Percentiles rank a stretch among this genome's conserved stretches.
phyloP scores from a whole-genome alignment of 2,113 vertebrate genomes.

The Ctenodactylus gundi region DNA sequence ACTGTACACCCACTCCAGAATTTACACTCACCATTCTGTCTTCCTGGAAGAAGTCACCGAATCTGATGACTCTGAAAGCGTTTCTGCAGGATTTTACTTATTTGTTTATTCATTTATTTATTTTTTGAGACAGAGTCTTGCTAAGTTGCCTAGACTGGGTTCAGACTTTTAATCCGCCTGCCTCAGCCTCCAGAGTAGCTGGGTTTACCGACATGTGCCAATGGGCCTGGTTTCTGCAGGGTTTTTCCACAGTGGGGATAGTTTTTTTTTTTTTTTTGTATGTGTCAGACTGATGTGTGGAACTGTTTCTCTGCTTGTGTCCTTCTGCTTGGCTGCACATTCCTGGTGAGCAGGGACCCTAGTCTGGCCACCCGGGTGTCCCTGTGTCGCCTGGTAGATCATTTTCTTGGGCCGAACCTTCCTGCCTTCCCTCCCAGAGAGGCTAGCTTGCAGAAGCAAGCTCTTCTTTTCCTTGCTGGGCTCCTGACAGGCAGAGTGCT shows the following conservation, averaged over 20 bases:
- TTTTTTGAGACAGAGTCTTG: background rate
- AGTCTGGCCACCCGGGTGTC: background rate
- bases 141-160: background rate
- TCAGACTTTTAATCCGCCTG: background rate
- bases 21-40: too few species aligned
- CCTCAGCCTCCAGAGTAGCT: background rate
- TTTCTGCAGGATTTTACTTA: background rate
- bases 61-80: background rate
- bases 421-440: background rate
- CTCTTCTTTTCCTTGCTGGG: background rate
- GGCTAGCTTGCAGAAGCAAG: background rate
- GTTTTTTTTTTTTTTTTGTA: background rate
- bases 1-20: too few species aligned
- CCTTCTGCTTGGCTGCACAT: background rate
- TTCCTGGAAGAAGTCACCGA: background rate
- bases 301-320: background rate
- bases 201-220: background rate
- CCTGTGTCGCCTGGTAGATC: background rate
- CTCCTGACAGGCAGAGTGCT: background rate
- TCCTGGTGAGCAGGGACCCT: background rate
- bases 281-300: rapidly evolving
- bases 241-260: background rate
- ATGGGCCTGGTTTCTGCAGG: background rate
- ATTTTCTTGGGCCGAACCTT: background rate
- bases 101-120: too few species aligned